Percentiles rank a stretch among this genome's conserved stretches.
Evolutionary conservation across 1,140 invertebrate genomes (phyloP).

Genomic region (Lepidurus apus): DNA sequence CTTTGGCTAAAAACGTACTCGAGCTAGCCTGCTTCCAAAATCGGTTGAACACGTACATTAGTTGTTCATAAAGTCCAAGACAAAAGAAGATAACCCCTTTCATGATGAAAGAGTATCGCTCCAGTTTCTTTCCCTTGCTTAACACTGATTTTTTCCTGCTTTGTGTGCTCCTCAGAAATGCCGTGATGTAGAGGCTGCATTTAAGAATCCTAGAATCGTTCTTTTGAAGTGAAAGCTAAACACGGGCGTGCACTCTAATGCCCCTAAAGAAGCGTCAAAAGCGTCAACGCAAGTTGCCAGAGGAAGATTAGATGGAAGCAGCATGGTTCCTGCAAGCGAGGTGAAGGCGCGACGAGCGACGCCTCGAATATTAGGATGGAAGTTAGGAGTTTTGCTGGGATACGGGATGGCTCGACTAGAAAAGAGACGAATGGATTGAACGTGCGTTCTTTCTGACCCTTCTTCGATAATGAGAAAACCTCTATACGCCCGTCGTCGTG

Average conservation of each 20-base stretch:
- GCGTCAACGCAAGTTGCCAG: background rate
- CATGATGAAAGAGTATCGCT: no score
- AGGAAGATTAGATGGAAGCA: conserved; percentile 18
- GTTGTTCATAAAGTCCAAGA: no score
- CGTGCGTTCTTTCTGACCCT: background rate
- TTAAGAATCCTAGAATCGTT: background rate
- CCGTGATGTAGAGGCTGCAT: background rate
- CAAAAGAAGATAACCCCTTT: no score
- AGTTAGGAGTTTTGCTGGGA: background rate
- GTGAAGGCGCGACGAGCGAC: background rate
- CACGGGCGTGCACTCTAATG: conserved; percentile 1
- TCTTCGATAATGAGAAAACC: background rate
- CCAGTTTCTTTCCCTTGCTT: no score
- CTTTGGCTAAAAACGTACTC: no score
- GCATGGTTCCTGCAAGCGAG: background rate
- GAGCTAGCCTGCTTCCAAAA: no score
- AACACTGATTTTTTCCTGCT: no score
- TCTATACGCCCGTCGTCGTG: background rate
- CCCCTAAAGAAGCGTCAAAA: background rate
- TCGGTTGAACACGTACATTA: no score
- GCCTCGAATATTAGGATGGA: conserved; percentile 4
- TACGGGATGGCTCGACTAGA: background rate
- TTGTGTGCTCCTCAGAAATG: background rate
- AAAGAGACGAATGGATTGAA: conserved; percentile 4
- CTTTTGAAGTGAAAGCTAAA: background rate